phyloP scores from a whole-genome alignment of 2,113 vertebrate species.

The Onychostoma macrolepis region DNA sequence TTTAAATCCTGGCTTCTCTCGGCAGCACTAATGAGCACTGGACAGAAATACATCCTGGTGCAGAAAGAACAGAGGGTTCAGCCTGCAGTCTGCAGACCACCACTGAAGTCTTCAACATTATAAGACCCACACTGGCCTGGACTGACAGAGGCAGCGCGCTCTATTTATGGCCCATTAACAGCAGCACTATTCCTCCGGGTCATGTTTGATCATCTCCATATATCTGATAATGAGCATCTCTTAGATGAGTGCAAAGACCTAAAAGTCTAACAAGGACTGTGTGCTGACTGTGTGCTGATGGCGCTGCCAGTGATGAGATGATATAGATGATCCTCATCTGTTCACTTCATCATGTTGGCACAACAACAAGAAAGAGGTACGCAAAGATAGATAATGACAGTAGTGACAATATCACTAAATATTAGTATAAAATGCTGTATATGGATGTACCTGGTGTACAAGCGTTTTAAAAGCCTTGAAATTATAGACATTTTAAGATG shows the following conservation, averaged over 20 bases:
- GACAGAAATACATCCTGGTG: slow-evolving; percentile 41
- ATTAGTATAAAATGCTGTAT: background rate
- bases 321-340: background rate
- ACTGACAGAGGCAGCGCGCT: background rate
- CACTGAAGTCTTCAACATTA: slow-evolving; percentile 33
- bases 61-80: slow-evolving; percentile 32
- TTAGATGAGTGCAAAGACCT: background rate
- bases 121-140: background rate
- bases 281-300: background rate
- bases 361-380: background rate
- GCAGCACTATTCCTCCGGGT: slow-evolving; percentile 3
- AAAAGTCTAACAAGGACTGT: slow-evolving; percentile 11
- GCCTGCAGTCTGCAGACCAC: background rate
- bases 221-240: slow-evolving; percentile 15
- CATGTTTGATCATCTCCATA: slow-evolving; percentile 26
- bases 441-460: background rate
- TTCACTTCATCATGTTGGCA: background rate
- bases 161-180: slow-evolving; percentile 26
- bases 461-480: no score
- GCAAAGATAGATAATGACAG: background rate
- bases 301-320: background rate
- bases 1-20: slow-evolving; percentile 40
- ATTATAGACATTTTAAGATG: no score
- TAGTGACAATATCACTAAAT: background rate
- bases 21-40: slow-evolving; percentile 57